Base-by-base conservation (phyloP, 2,113 vertebrate genomes). In the Sardina pilchardus region DNA sequence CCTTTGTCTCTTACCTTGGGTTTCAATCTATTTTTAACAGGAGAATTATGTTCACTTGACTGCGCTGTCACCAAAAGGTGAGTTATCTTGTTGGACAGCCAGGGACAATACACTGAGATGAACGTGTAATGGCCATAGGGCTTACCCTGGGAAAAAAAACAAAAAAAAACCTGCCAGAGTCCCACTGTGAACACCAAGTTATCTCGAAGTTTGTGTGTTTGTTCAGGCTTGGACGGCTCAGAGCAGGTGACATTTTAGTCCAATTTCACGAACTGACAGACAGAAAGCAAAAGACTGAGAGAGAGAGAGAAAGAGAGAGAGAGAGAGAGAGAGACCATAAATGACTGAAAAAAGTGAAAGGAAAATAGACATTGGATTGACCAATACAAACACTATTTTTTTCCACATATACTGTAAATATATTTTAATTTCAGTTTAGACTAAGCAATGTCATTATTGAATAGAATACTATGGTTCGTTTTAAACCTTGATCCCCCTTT, bases 271-370 rank as follows among this genome's bases (percentile, higher is more conserved):
- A 59, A 24, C 19, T 24, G 63, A 30, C 63, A 30, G 24, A 67
- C 5, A 30, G 26, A 67, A 9, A 67, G n/a, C 2, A 26, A 63
- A 30, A 10, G 42, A 84, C 17, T 67, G 59, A 26, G 48, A n/a
- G 26, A 84, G 19, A 84, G 78, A 71, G 39, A 36, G 63, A 82
- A 53, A 30, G 26, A 81, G 45, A 24, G 84, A 71, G 39, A 36
- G 63, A 82, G 75, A 30, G 26, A 81, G 45, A 24, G 84, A 80
- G 26, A 85, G 83, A 34, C 53, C 53, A 59, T 14, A 47, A 47
- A 16, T 59, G 17, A 59, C 59, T 63, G 5, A n/a, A 26, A 42
- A 47, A 14, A 47, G 45, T 47, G 45, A 14, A 47, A 47, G 9
- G 45, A 47, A 47, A 9, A 47, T 14, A 9, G 45, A 47, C 8